These are phyloP conservation scores for Bombyx mandarina DNA, from an alignment of 1,140 invertebrate species.

Conservation along the genomic window DNA sequence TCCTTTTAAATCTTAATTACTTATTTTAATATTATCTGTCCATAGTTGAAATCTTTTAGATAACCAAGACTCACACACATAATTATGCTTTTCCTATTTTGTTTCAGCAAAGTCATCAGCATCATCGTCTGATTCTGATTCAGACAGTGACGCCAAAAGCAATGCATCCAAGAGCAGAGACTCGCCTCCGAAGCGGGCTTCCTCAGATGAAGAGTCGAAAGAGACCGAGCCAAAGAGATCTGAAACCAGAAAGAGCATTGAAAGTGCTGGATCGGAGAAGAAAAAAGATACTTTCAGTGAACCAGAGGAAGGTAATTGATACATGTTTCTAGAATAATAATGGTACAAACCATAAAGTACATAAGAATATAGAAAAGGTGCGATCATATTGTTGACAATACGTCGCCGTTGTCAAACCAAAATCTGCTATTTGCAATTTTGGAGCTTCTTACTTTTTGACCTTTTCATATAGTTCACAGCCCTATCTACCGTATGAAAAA, in stretches of 20 bases:
- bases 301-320: constrained; percentile 75
- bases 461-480: too few species aligned
- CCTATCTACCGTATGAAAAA: too few species aligned
- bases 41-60: too few species aligned
- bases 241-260: constrained; percentile 40
- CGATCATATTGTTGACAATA: too few species aligned
- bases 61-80: too few species aligned
- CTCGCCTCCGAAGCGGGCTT: constrained; percentile 36
- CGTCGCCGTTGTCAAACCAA: too few species aligned
- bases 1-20: too few species aligned
- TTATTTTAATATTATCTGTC: too few species aligned
- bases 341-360: too few species aligned
- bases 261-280: constrained; percentile 54
- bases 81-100: constrained; percentile 20
- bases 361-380: too few species aligned
- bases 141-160: constrained; percentile 49
- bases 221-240: constrained; percentile 59
- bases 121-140: constrained; percentile 69
- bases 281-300: constrained; percentile 77
- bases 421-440: too few species aligned
- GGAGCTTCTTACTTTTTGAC: too few species aligned
- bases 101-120: constrained; percentile 61
- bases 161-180: constrained; percentile 47
- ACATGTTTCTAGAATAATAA: not conserved
- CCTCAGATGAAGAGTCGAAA: constrained; percentile 41